Evolutionary conservation across 2,113 vertebrate species (phyloP).

Genomic region (Dicentrarchus labrax): DNA sequence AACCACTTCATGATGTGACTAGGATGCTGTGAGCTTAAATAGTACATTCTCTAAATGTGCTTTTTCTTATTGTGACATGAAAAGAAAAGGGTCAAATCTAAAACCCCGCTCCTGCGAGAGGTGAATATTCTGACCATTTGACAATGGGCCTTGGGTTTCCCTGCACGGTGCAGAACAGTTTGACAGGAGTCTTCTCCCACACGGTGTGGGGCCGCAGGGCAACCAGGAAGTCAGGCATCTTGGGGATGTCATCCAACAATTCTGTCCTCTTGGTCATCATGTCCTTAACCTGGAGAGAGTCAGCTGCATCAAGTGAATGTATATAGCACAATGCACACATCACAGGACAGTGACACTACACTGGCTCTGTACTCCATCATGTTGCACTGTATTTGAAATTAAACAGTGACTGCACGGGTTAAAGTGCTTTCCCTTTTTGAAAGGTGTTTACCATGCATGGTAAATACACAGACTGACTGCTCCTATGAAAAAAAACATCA

Average conservation of each 20-base stretch:
- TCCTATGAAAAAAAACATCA: conserved; percentile 4
- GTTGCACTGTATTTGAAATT: not conserved
- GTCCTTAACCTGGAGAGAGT: conserved; percentile 85
- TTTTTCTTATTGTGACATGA: not conserved
- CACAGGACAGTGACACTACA: not conserved
- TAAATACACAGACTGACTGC: not conserved
- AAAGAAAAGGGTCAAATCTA: not conserved
- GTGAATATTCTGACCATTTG: conserved; percentile 89
- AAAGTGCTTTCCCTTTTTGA: not conserved
- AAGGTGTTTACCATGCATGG: not conserved
- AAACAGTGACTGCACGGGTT: not conserved
- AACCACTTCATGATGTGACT: not conserved
- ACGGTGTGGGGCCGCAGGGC: conserved; percentile 92
- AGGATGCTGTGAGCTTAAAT: not conserved
- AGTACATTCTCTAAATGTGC: not conserved
- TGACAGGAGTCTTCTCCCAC: conserved; percentile 94
- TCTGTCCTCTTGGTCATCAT: conserved; percentile 83
- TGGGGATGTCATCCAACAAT: conserved; percentile 83
- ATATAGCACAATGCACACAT: not conserved
- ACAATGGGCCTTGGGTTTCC: conserved; percentile 93
- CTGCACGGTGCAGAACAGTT: conserved; percentile 94
- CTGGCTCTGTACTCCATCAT: not conserved
- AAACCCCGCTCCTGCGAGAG: not conserved
- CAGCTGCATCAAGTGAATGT: not conserved
- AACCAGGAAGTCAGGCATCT: conserved; percentile 93